These are phyloP conservation scores for Hypanus sabinus DNA, from an alignment of 2,113 vertebrate genomes.

Conservation along the genomic window DNA sequence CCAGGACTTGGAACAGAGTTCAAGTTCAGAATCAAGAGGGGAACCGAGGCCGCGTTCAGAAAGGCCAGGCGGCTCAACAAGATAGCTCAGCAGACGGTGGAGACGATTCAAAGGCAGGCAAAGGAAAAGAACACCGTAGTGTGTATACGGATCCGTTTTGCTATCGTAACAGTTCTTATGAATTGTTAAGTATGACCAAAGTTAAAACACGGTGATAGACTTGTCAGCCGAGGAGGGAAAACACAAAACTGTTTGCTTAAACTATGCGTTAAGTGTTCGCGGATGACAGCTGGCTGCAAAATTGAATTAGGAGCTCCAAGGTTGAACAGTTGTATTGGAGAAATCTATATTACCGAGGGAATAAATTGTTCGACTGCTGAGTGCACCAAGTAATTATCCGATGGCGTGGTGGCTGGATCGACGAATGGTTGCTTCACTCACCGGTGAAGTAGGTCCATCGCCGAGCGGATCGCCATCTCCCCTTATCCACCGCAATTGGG, in stretches of 20 bases:
- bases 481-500: no score
- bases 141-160: not conserved
- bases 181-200: not conserved
- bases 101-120: not conserved
- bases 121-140: not conserved
- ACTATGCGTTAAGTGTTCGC: not conserved
- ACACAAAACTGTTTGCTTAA: not conserved
- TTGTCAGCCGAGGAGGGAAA: not conserved
- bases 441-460: no score
- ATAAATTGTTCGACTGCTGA: no score
- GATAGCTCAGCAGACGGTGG: not conserved
- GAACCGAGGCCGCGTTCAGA: not conserved
- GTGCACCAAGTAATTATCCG: no score
- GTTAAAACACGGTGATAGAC: not conserved
- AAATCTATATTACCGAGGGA: no score
- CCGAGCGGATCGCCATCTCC: no score
- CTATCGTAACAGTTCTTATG: not conserved
- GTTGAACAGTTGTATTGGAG: no score
- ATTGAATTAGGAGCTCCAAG: no score
- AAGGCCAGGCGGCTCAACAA: not conserved
- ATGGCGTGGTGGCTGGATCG: no score
- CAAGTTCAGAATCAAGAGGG: not conserved
- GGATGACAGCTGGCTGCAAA: no score
- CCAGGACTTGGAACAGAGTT: not conserved
- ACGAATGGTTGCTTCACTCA: no score